These are phyloP conservation scores for Caenorhabditis brenneri DNA, from an alignment of 1,140 invertebrate species.

Conservation along the genomic window DNA sequence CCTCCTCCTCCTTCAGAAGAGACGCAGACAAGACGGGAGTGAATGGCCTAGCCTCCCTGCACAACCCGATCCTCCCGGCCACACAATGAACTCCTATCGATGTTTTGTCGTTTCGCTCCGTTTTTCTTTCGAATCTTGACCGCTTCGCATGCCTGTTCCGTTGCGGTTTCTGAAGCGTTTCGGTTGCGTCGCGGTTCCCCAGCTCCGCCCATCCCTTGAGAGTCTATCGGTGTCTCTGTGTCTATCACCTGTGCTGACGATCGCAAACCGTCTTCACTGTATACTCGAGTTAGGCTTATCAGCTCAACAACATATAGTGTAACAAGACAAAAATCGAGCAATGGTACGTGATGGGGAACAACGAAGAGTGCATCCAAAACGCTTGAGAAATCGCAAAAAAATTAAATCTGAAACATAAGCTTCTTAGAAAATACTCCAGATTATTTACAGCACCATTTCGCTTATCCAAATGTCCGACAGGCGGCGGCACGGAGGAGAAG, in stretches of 20 bases:
- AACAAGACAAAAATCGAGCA: not conserved
- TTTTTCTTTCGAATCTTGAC: conserved; percentile 42
- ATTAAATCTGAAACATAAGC: not conserved
- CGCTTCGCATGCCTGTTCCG: conserved; percentile 40
- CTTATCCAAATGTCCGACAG: not conserved
- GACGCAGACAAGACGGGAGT: not conserved
- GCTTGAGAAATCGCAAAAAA: not conserved
- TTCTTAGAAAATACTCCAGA: too few relatives aligned
- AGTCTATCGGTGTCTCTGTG: not conserved
- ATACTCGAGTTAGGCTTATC: not conserved
- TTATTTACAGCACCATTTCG: not conserved
- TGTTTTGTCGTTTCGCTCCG: conserved; percentile 21
- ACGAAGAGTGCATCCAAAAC: not conserved
- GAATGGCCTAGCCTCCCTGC: not conserved
- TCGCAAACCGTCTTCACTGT: not conserved
- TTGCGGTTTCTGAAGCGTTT: conserved; percentile 39
- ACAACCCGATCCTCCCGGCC: not conserved
- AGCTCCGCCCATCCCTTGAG: not conserved
- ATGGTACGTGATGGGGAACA: not conserved
- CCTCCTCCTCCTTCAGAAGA: too few relatives aligned
- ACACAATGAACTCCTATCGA: conserved; percentile 16
- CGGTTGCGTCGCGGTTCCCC: conserved; percentile 35
- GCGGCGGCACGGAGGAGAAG: not conserved
- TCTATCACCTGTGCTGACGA: conserved; percentile 26
- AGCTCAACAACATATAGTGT: not conserved